A percentile compares a stretch with the other conserved stretches of the same genome.
Evolutionary conservation across 1,140 invertebrate species (phyloP).

Genomic region (Spodoptera frugiperda): DNA sequence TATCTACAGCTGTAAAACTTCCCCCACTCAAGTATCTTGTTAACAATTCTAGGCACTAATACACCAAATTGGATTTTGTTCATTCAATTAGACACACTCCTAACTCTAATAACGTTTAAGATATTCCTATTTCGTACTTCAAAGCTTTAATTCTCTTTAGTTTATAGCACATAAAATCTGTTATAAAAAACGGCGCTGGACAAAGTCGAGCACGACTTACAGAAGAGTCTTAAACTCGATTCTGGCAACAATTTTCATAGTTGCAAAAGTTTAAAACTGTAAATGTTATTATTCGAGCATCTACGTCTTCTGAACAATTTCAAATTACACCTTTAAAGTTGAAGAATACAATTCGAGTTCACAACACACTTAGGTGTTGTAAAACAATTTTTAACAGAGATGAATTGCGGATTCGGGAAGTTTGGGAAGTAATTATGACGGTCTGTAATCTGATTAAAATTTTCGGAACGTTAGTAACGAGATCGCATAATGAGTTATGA

Average conservation of each 20-base stretch:
- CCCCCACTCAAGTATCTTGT: background rate
- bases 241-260: conserved; percentile 61
- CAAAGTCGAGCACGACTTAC: conserved; percentile 32
- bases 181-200: conserved; percentile 35
- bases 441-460: conserved; percentile 50
- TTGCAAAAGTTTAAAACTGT: conserved; percentile 58
- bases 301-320: conserved; percentile 51
- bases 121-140: conserved; percentile 17
- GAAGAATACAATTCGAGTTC: conserved; percentile 56
- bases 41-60: conserved; percentile 31
- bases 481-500: conserved; percentile 43
- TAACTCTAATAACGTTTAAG: conserved; percentile 12
- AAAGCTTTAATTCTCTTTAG: conserved; percentile 25
- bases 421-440: conserved; percentile 53
- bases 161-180: conserved; percentile 31
- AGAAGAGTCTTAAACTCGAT: conserved; percentile 53
- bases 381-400: conserved; percentile 53
- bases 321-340: conserved; percentile 53
- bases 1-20: conserved; percentile 13
- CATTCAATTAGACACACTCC: conserved; percentile 25
- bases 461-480: conserved; percentile 43
- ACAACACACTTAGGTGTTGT: conserved; percentile 50
- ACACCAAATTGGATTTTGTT: conserved; percentile 21
- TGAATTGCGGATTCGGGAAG: conserved; percentile 46
- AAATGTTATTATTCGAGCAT: conserved; percentile 54